Conservation (phyloP, 2,888 invertebrate species). For the Acheta domesticus region DNA sequence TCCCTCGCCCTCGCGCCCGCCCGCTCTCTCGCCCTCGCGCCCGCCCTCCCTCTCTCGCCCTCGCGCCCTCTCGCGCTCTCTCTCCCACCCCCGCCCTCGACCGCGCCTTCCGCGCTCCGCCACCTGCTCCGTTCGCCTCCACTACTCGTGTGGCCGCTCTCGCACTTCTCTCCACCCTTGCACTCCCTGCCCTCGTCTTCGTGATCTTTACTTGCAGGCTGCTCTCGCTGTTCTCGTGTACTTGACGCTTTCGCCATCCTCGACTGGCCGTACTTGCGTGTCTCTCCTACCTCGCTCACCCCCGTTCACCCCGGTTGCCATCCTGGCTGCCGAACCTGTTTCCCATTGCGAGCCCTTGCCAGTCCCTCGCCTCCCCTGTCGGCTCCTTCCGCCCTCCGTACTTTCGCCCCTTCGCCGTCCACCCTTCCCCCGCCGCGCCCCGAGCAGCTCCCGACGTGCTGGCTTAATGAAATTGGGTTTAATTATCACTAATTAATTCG, state of each 20-base stretch:
- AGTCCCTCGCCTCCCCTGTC: no score
- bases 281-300: background rate
- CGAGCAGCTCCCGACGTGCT: background rate
- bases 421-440: no score
- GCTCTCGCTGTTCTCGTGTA: background rate
- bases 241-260: background rate
- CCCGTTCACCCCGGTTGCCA: background rate
- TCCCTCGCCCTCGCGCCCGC: no score
- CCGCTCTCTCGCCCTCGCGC: no score
- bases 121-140: background rate
- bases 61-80: no score
- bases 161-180: background rate
- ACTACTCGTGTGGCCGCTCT: background rate
- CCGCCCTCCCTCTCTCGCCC: no score
- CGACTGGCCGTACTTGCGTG: background rate
- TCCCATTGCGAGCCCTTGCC: no score
- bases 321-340: no score
- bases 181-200: background rate
- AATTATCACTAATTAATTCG: conserved; percentile 18
- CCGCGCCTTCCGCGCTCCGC: background rate
- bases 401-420: no score
- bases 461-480: conserved; percentile 18
- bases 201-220: no score
- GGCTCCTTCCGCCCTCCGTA: no score
- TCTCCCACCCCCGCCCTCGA: no score